Evolutionary conservation across 2,888 invertebrate species (phyloP).

Genomic region (Melinopterus prodromus): DNA sequence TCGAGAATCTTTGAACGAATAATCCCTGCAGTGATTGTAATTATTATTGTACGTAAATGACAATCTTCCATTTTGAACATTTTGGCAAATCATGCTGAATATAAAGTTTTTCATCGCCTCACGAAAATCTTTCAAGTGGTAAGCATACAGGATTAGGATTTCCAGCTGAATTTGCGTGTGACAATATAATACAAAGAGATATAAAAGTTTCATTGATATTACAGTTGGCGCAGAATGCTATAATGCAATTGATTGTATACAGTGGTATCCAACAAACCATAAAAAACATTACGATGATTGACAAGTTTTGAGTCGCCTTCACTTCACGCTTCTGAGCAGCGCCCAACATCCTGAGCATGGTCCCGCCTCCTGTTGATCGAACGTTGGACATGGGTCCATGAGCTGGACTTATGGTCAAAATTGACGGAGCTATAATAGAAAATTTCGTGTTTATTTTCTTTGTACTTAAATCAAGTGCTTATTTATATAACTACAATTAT

Average conservation of each 20-base stretch:
- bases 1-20: conserved; percentile 31
- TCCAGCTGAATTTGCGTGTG: conserved; percentile 93
- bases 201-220: conserved; percentile 75
- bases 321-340: conserved; percentile 87
- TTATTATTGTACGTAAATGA: conserved; percentile 53
- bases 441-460: conserved; percentile 20
- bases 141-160: conserved; percentile 93
- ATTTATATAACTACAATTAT: too few species aligned
- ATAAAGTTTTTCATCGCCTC: conserved; percentile 79
- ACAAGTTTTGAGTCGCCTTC: conserved; percentile 90
- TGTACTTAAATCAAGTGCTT: not conserved
- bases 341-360: conserved; percentile 82
- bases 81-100: conserved; percentile 64
- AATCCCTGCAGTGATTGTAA: conserved; percentile 33
- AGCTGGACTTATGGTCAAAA: conserved; percentile 77
- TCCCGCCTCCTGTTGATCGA: conserved; percentile 67
- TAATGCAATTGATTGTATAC: conserved; percentile 91
- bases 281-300: conserved; percentile 93
- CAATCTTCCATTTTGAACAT: conserved; percentile 46
- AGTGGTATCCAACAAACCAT: conserved; percentile 96
- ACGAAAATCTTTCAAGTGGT: conserved; percentile 88
- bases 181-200: conserved; percentile 86
- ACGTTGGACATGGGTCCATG: conserved; percentile 53
- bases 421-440: conserved; percentile 76
- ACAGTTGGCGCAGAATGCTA: conserved; percentile 80